Evolutionary conservation across 2,113 vertebrate genomes (phyloP).

Genomic region (Cyanoramphus novaezelandiae): DNA sequence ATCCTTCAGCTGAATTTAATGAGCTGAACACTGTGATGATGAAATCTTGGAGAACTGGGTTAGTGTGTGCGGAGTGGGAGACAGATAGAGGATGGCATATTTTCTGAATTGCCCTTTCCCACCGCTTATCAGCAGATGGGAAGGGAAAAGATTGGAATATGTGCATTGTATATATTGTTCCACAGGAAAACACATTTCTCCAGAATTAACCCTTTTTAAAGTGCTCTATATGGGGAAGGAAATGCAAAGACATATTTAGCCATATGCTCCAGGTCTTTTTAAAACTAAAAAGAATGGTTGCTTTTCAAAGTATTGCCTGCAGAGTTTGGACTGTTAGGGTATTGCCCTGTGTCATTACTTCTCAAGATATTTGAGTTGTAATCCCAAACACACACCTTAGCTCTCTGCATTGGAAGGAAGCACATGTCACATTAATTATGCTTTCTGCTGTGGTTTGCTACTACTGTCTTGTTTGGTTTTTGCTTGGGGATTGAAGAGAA

Average conservation of each 20-base stretch:
- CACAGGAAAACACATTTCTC: background rate
- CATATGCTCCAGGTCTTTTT: background rate
- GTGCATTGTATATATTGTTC: background rate
- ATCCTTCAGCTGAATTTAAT: conserved; percentile 65
- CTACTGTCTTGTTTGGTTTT: background rate
- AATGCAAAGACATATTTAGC: background rate
- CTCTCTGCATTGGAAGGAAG: background rate
- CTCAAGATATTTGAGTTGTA: background rate
- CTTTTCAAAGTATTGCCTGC: background rate
- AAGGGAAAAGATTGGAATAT: conserved; percentile 24
- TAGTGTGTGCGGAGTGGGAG: conserved; percentile 58
- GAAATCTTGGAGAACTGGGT: conserved; percentile 54
- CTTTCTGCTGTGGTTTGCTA: background rate
- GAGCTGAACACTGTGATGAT: conserved; percentile 52
- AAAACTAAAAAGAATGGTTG: background rate
- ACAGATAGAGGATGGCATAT: conserved; percentile 51
- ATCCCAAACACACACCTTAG: background rate
- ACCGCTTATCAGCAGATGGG: conserved; percentile 41
- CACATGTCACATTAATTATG: conserved; percentile 45
- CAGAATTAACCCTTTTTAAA: conserved; percentile 1
- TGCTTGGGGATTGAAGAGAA: background rate
- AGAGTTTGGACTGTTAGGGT: background rate
- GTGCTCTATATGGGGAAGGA: background rate
- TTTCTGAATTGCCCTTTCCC: conserved; percentile 69
- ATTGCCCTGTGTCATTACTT: background rate